Evolutionary conservation across 2,888 invertebrate species (phyloP).

Genomic region (Oasisia sp.): DNA sequence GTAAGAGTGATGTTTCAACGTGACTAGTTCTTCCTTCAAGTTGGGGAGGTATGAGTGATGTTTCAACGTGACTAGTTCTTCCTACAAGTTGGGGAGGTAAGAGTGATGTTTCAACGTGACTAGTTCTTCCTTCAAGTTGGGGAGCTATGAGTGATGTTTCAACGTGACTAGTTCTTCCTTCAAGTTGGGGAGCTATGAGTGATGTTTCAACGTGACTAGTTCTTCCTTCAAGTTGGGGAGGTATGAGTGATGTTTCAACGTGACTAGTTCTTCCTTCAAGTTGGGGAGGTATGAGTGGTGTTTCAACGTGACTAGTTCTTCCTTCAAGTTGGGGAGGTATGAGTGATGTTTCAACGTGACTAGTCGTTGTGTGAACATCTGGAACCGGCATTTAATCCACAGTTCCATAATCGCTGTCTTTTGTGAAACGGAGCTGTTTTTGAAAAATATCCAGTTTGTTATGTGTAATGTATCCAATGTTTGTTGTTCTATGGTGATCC

Average conservation of each 20-base stretch:
- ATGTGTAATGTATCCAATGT: too few species aligned
- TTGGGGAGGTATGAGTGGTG: neutral
- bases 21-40: neutral
- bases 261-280: neutral
- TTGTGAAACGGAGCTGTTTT: neutral
- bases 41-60: neutral
- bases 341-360: neutral
- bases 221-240: neutral
- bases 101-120: neutral
- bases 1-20: neutral
- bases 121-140: neutral
- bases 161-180: neutral
- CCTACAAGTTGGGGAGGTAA: neutral
- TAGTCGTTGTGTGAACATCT: neutral
- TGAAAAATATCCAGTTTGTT: too few species aligned
- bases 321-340: neutral
- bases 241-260: neutral
- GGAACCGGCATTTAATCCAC: neutral
- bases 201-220: neutral
- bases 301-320: neutral
- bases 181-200: neutral
- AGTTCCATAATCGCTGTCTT: neutral
- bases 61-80: neutral
- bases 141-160: neutral
- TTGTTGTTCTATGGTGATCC: neutral